These are phyloP conservation scores for Macroramphosus scolopax DNA, from an alignment of 2,797 vertebrate species.

Conservation along the genomic window DNA sequence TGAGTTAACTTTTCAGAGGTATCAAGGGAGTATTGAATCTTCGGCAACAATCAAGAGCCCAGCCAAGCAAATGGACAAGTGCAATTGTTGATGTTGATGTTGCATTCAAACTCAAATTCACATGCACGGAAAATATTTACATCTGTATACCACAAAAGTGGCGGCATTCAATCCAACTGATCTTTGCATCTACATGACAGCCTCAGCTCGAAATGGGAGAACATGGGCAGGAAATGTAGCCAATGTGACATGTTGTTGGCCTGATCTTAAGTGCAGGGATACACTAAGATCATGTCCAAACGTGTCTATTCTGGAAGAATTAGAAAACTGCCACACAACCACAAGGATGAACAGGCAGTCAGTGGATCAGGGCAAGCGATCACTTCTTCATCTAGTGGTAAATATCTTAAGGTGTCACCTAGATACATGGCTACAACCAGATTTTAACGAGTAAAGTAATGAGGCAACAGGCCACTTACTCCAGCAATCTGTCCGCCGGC, in stretches of 20 bases:
- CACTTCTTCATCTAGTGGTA: conserved; percentile 25
- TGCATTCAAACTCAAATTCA: conserved; percentile 47
- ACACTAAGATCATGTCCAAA: conserved; percentile 39
- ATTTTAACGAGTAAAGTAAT: conserved; percentile 39
- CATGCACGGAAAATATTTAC: conserved; percentile 59
- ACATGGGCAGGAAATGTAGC: conserved; percentile 32
- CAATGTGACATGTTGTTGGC: conserved; percentile 22
- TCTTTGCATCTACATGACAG: conserved; percentile 15
- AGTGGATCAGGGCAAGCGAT: conserved; percentile 40
- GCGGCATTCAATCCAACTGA: conserved; percentile 7
- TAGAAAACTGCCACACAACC: conserved; percentile 35
- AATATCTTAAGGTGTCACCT: conserved; percentile 25
- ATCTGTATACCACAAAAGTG: conserved; percentile 16
- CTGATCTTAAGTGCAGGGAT: conserved; percentile 13
- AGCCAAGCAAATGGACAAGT: conserved; percentile 30
- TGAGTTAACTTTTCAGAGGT: conserved; percentile 22
- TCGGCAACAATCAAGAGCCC: conserved; percentile 25
- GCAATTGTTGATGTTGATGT: conserved; percentile 55
- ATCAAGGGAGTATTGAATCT: conserved; percentile 29
- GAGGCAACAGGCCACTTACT: conserved; percentile 83
- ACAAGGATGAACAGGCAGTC: conserved; percentile 47
- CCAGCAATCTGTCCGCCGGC: conserved; percentile 96
- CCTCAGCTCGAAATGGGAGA: conserved; percentile 8
- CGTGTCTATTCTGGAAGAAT: conserved; percentile 17
- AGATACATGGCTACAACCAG: conserved; percentile 28